Conservation (phyloP, 2,113 vertebrate genomes). For the Prionailurus viverrinus region DNA sequence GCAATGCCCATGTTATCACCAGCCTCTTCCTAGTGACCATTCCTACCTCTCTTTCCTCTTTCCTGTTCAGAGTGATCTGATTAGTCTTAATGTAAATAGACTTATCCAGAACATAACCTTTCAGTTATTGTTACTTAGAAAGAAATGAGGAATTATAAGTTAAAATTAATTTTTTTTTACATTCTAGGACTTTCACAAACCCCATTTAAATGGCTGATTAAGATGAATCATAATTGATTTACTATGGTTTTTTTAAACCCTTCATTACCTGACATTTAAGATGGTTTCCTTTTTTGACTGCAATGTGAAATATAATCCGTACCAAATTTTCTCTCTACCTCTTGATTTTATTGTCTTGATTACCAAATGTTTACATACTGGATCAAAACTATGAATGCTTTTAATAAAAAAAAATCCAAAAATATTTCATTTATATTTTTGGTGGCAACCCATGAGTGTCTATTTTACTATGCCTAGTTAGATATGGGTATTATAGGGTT, state of each 20-base stretch:
- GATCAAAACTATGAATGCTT: not conserved
- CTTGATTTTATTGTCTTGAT: not conserved
- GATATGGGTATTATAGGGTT: not conserved
- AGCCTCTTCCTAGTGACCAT: not conserved
- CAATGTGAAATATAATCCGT: not conserved
- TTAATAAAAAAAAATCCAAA: not conserved
- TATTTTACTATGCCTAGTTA: not conserved
- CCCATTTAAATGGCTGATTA: not conserved
- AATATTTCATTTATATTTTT: not conserved
- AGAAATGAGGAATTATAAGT: not conserved
- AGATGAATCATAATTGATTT: not conserved
- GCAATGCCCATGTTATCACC: not conserved
- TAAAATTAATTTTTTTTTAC: not conserved
- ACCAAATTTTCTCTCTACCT: not conserved
- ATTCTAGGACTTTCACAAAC: not conserved
- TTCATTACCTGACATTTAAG: not conserved
- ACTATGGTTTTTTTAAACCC: not conserved
- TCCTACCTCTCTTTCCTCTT: not conserved
- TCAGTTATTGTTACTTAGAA: not conserved
- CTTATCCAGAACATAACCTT: not conserved
- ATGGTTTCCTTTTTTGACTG: not conserved
- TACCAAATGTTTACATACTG: not conserved
- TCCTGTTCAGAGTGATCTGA: slow-evolving; percentile 4
- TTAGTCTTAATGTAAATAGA: not conserved
- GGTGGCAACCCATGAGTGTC: not conserved